Evolutionary conservation across 2,888 invertebrate genomes (phyloP).

Genomic region (Epistrophe grossulariae): DNA sequence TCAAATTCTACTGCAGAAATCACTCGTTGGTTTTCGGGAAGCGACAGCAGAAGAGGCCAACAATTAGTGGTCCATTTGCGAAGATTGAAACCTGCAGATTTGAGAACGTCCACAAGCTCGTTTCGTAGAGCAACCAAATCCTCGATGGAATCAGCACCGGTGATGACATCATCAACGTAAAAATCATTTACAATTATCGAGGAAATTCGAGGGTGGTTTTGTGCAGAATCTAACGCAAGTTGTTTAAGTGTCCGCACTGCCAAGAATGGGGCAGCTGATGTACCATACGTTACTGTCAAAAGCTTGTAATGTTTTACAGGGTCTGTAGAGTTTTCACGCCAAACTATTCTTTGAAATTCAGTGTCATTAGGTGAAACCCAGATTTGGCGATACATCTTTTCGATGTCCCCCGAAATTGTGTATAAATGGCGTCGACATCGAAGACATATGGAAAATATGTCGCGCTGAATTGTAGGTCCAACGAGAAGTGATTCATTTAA

Average conservation of each 20-base stretch:
- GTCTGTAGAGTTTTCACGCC: neutral
- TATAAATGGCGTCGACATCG: no score
- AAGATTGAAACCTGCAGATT: slow-evolving; percentile 1
- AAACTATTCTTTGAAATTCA: neutral
- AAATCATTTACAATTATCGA: slow-evolving; percentile 58
- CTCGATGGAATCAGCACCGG: slow-evolving; percentile 55
- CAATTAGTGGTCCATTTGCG: slow-evolving; percentile 21
- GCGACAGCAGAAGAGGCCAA: slow-evolving; percentile 12
- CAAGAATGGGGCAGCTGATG: no score
- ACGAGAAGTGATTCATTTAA: neutral
- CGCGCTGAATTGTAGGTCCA: no score
- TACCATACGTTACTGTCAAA: no score
- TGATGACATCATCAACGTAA: slow-evolving; percentile 64
- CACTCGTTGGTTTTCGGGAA: slow-evolving; percentile 1
- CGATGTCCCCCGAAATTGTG: neutral
- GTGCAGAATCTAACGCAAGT: slow-evolving; percentile 42
- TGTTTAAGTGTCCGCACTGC: slow-evolving; percentile 39
- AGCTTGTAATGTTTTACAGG: slow-evolving; percentile 4
- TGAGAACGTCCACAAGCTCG: neutral
- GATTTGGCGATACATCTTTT: neutral
- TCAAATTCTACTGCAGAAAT: slow-evolving; percentile 8
- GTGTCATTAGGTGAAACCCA: neutral
- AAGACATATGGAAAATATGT: no score
- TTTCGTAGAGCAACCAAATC: slow-evolving; percentile 14
- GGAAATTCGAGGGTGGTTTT: slow-evolving; percentile 46